Evolutionary conservation across 37 sponge, comb jelly and placozoan genomes (phyloP).

Genomic region (Geodia barretti): DNA sequence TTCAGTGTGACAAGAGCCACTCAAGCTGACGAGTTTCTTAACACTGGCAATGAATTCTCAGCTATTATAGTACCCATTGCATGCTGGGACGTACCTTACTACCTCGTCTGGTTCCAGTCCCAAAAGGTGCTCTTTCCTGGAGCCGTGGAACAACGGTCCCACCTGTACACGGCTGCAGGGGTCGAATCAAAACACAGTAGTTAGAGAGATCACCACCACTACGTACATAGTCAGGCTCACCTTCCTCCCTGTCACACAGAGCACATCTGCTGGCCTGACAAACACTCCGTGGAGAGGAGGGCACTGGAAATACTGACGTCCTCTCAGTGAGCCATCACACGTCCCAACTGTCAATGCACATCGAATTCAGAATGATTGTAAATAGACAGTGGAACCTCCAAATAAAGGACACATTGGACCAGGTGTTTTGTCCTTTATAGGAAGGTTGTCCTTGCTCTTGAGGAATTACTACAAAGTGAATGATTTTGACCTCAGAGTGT

Average conservation of each 20-base stretch:
- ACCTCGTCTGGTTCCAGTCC: not conserved
- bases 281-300: slow-evolving; percentile 71
- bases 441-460: no score
- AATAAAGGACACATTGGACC: no score
- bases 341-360: slow-evolving; percentile 45
- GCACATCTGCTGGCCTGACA: slow-evolving; percentile 50
- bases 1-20: no score
- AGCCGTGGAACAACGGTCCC: slow-evolving; percentile 44
- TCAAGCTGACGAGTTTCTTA: no score
- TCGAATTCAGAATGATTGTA: no score
- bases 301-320: slow-evolving; percentile 68
- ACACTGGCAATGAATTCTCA: no score
- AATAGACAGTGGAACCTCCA: no score
- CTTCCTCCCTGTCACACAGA: slow-evolving; percentile 75
- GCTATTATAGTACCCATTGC: not conserved
- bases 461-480: no score
- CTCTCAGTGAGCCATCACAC: slow-evolving; percentile 56
- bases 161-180: slow-evolving; percentile 28
- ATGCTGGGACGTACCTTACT: not conserved
- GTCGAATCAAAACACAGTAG: not conserved
- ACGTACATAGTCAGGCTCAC: slow-evolving; percentile 10
- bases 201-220: not conserved
- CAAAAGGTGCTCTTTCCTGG: slow-evolving; percentile 33
- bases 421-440: no score
- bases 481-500: no score